Evolutionary conservation across 2,797 vertebrate genomes (phyloP).

Genomic region (Chelonia mydas): DNA sequence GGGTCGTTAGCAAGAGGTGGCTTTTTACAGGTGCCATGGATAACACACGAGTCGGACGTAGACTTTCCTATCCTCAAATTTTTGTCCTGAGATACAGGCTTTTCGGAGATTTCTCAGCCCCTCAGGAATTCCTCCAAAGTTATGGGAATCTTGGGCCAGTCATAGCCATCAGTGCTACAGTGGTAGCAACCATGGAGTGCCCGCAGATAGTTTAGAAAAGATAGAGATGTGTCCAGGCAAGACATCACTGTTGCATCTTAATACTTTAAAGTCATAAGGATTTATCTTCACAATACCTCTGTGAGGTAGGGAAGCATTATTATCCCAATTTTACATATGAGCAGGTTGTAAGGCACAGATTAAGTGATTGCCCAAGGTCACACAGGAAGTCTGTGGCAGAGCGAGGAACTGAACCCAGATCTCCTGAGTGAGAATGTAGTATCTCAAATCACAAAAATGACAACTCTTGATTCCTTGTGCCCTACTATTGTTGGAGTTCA

Average conservation of each 20-base stretch:
- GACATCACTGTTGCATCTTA: background rate
- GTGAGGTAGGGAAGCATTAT: constrained; percentile 22
- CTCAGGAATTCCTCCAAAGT: background rate
- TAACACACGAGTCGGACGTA: background rate
- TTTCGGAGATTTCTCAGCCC: background rate
- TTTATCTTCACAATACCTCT: background rate
- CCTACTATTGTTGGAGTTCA: background rate
- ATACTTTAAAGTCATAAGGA: background rate
- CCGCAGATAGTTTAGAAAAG: background rate
- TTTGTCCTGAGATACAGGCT: background rate
- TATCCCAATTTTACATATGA: background rate
- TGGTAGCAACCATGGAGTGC: background rate
- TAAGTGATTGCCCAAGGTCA: background rate
- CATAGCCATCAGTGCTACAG: background rate
- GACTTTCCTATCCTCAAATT: background rate
- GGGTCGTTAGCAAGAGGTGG: background rate
- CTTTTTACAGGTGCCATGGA: background rate
- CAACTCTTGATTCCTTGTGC: background rate
- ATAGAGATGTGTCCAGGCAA: background rate
- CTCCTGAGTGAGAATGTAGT: background rate
- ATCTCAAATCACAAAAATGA: background rate
- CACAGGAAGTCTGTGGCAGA: background rate
- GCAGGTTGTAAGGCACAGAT: constrained; percentile 15
- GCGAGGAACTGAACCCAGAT: background rate
- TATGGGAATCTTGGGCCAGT: background rate